A percentile compares a stretch with the other conserved stretches of the same genome.
phyloP scores from a whole-genome alignment of 2,113 vertebrate species.

The Ophiodon elongatus region DNA sequence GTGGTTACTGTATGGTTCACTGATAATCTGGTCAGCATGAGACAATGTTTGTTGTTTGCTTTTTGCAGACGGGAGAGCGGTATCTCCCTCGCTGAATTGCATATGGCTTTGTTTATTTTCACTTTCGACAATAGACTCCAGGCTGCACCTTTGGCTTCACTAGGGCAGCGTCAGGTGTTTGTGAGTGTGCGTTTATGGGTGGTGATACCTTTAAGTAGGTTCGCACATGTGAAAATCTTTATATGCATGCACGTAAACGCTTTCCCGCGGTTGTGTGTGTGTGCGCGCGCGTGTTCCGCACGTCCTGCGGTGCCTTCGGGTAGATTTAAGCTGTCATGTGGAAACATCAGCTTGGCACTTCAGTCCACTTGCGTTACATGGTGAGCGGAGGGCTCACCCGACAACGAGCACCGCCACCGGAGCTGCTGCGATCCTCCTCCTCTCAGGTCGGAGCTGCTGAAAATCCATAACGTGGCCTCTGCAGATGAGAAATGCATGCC shows the following conservation, averaged over 20 bases:
- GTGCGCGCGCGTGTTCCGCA: slow-evolving; percentile 29
- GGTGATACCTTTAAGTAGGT: slow-evolving; percentile 20
- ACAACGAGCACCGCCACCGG: slow-evolving; percentile 45
- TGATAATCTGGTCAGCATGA: slow-evolving; percentile 38
- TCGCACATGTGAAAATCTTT: slow-evolving; percentile 22
- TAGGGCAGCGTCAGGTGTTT: slow-evolving; percentile 43
- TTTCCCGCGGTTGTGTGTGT: slow-evolving; percentile 19
- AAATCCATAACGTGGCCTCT: slow-evolving; percentile 43
- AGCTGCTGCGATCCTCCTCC: slow-evolving; percentile 23
- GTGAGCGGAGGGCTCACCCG: slow-evolving; percentile 65
- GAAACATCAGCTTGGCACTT: slow-evolving; percentile 77
- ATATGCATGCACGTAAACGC: not conserved
- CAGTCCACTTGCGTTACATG: slow-evolving; percentile 78
- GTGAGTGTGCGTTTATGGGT: slow-evolving; percentile 2
- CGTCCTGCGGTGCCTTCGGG: slow-evolving; percentile 46
- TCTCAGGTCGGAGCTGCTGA: slow-evolving; percentile 40
- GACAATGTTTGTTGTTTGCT: slow-evolving; percentile 51
- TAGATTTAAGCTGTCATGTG: slow-evolving; percentile 78
- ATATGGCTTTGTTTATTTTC: slow-evolving; percentile 61
- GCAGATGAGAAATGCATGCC: slow-evolving; percentile 32
- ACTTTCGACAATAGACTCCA: slow-evolving; percentile 30
- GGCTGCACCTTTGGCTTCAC: slow-evolving; percentile 47
- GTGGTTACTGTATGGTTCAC: slow-evolving; percentile 24
- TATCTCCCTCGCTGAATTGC: slow-evolving; percentile 43
- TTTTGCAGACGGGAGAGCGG: slow-evolving; percentile 56